These are phyloP conservation scores for Galemys pyrenaicus DNA, from an alignment of 2,113 vertebrate genomes.

Conservation along the genomic window DNA sequence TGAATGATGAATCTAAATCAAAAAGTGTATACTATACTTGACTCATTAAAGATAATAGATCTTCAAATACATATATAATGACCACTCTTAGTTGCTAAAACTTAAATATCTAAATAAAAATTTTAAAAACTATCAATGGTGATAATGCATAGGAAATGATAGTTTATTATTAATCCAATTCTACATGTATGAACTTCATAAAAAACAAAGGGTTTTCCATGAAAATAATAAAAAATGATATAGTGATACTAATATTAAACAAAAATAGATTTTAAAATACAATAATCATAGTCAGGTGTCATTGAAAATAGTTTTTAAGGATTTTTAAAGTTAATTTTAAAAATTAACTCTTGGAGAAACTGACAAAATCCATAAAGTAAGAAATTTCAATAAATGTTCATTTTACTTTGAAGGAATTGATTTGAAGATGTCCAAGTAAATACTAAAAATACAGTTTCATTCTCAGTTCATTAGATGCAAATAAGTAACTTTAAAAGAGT, in stretches of 20 bases:
- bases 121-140: neutral
- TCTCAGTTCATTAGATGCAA: neutral
- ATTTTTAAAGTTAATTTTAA: too few species aligned
- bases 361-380: neutral
- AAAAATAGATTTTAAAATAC: neutral
- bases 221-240: neutral
- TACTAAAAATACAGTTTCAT: neutral
- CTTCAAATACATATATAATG: neutral
- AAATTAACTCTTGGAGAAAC: neutral
- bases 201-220: neutral
- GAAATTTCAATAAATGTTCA: neutral
- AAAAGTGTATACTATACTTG: neutral
- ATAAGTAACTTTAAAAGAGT: neutral
- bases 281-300: neutral
- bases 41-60: neutral
- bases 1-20: neutral
- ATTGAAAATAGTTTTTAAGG: neutral
- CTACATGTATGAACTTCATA: neutral
- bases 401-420: neutral
- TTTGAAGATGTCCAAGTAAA: neutral
- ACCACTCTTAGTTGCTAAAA: neutral
- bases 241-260: neutral
- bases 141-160: neutral
- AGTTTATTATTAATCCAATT: neutral
- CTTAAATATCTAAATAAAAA: neutral